Evolutionary conservation across 2,113 vertebrate species (phyloP).

Genomic region (Eublepharis macularius): DNA sequence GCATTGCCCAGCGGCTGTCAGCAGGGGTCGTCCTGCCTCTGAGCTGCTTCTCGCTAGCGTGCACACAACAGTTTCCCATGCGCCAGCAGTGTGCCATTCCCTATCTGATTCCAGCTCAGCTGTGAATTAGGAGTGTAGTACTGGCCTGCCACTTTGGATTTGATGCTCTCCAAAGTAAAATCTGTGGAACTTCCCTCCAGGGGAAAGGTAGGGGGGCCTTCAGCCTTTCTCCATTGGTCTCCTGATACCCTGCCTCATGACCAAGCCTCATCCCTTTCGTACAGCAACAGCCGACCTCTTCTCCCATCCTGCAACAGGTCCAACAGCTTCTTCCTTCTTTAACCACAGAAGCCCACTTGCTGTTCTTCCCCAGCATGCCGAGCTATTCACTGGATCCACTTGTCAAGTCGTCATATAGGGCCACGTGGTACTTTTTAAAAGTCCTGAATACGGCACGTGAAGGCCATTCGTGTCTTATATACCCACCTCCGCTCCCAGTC

Average conservation of each 20-base stretch:
- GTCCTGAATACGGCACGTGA: not conserved
- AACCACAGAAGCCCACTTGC: not conserved
- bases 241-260: not conserved
- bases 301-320: not conserved
- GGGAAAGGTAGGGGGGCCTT: not conserved
- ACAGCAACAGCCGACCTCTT: not conserved
- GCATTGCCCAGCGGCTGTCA: not conserved
- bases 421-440: too few relatives aligned
- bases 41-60: not conserved
- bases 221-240: not conserved
- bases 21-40: not conserved
- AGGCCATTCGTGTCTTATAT: not conserved
- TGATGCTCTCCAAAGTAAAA: not conserved
- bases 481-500: too few relatives aligned
- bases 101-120: not conserved
- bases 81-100: not conserved
- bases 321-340: not conserved
- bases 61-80: not conserved
- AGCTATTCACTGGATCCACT: not conserved
- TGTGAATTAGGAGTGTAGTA: too few relatives aligned
- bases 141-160: not conserved
- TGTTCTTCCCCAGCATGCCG: not conserved
- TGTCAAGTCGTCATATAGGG: not conserved
- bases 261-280: not conserved
- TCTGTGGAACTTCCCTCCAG: not conserved